A percentile compares a stretch with the other conserved stretches of the same genome.
Evolutionary conservation across 1,140 invertebrate species (phyloP).

Genomic region (Ceratosolen solmsi): DNA sequence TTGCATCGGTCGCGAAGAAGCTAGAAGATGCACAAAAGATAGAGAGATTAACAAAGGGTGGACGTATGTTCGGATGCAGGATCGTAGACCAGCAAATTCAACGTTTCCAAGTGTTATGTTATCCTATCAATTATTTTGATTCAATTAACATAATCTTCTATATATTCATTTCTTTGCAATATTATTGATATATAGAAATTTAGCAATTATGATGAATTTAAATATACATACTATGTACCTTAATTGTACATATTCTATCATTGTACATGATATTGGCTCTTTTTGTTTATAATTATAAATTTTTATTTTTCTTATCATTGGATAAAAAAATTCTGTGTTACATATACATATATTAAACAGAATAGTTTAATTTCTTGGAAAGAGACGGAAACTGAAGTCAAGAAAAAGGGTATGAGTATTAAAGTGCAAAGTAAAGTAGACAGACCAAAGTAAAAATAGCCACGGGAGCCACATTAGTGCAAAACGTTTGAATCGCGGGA

Average conservation of each 20-base stretch:
- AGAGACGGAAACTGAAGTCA: constrained; percentile 22
- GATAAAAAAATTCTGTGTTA: too few relatives aligned
- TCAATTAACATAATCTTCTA: background rate
- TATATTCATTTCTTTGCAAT: background rate
- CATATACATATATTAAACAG: background rate
- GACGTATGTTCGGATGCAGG: background rate
- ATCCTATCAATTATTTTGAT: background rate
- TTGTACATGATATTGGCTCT: too few relatives aligned
- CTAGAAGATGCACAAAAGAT: background rate
- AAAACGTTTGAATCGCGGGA: background rate
- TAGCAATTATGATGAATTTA: too few relatives aligned
- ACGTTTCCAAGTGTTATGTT: background rate
- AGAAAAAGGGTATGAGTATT: constrained; percentile 29
- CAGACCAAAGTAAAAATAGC: constrained; percentile 31
- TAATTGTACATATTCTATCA: too few relatives aligned
- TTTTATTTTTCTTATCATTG: too few relatives aligned
- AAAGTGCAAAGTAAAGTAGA: constrained; percentile 28
- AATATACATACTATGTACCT: too few relatives aligned
- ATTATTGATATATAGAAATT: background rate
- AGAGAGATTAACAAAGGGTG: constrained; percentile 2
- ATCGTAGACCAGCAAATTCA: background rate
- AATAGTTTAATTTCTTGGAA: background rate
- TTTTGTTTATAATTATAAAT: too few relatives aligned
- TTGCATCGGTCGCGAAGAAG: constrained; percentile 54
- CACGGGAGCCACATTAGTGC: background rate